Evolutionary conservation across 1,140 invertebrate genomes (phyloP).

Genomic region (Aphelinus certus): DNA sequence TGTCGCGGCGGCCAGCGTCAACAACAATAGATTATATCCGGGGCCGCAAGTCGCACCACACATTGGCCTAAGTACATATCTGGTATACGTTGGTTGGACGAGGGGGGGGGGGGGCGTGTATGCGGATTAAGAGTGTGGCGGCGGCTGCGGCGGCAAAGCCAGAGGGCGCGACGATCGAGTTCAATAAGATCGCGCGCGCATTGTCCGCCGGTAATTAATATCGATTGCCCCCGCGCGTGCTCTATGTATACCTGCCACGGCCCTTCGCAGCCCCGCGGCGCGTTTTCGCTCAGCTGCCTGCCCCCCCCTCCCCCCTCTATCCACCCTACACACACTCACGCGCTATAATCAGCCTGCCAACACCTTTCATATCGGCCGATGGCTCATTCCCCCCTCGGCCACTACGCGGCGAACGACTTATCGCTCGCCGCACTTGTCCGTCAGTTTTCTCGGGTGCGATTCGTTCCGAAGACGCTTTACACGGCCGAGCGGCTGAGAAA

Average conservation of each 20-base stretch:
- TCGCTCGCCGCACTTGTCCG: background rate
- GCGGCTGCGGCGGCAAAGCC: constrained; percentile 34
- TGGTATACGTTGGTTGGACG: constrained; percentile 33
- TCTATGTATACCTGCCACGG: constrained; percentile 60
- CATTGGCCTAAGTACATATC: constrained; percentile 41
- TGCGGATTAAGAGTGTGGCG: constrained; percentile 53
- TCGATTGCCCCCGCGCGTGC: constrained; percentile 57
- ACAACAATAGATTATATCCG: constrained; percentile 65
- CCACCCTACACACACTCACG: background rate
- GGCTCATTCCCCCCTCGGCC: background rate
- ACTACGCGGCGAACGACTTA: background rate
- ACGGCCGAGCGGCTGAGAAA: too few relatives aligned
- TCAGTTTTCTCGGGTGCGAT: background rate
- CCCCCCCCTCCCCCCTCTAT: background rate
- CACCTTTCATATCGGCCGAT: constrained; percentile 13
- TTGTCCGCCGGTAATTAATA: constrained; percentile 67
- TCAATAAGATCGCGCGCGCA: constrained; percentile 63
- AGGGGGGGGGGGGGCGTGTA: constrained; percentile 48
- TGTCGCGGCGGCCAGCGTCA: constrained; percentile 62
- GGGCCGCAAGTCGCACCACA: constrained; percentile 52
- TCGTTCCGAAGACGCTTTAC: too few relatives aligned
- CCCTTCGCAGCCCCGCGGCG: constrained; percentile 46
- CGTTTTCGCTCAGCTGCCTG: constrained; percentile 5
- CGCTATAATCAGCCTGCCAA: background rate
- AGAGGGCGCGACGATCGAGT: constrained; percentile 57